phyloP scores from a whole-genome alignment of 1,140 invertebrate genomes.

The Aphidius gifuensis region DNA sequence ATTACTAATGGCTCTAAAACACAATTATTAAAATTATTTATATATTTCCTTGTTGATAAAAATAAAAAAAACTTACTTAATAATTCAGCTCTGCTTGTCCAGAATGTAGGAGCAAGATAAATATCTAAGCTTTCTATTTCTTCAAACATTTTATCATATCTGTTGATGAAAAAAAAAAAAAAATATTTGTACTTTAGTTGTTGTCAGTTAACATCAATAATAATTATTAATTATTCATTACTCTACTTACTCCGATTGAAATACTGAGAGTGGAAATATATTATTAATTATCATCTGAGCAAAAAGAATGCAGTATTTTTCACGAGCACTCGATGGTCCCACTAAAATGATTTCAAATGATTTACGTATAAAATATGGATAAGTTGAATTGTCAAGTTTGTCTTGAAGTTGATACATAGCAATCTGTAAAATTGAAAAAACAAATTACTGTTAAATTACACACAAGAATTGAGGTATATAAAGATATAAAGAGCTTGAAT shows the following conservation, averaged over 20 bases:
- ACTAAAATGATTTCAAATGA: slow-evolving; percentile 33
- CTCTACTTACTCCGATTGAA: slow-evolving; percentile 35
- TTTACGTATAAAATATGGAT: slow-evolving; percentile 30
- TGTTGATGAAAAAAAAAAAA: slow-evolving; percentile 32
- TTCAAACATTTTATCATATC: slow-evolving; percentile 58
- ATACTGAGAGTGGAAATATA: slow-evolving; percentile 29
- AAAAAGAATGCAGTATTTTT: slow-evolving; percentile 29
- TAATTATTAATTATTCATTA: slow-evolving; percentile 11
- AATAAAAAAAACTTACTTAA: slow-evolving; percentile 50
- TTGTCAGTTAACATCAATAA: slow-evolving; percentile 17
- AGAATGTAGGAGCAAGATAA: slow-evolving; percentile 70
- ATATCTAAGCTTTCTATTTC: slow-evolving; percentile 64
- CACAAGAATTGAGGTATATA: neutral
- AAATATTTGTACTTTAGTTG: slow-evolving; percentile 29
- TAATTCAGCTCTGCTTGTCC: slow-evolving; percentile 67
- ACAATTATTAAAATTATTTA: slow-evolving; percentile 18
- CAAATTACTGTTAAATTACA: neutral
- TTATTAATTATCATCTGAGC: slow-evolving; percentile 27
- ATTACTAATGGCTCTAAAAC: slow-evolving; percentile 54
- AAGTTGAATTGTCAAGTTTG: slow-evolving; percentile 22
- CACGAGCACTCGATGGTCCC: slow-evolving; percentile 23
- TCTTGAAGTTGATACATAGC: slow-evolving; percentile 23
- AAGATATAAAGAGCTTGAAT: slow-evolving; percentile 23
- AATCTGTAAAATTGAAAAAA: slow-evolving; percentile 16
- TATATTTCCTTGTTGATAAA: slow-evolving; percentile 9